Evolutionary conservation across 1,140 invertebrate genomes (phyloP).

Genomic region (Penaeus indicus): DNA sequence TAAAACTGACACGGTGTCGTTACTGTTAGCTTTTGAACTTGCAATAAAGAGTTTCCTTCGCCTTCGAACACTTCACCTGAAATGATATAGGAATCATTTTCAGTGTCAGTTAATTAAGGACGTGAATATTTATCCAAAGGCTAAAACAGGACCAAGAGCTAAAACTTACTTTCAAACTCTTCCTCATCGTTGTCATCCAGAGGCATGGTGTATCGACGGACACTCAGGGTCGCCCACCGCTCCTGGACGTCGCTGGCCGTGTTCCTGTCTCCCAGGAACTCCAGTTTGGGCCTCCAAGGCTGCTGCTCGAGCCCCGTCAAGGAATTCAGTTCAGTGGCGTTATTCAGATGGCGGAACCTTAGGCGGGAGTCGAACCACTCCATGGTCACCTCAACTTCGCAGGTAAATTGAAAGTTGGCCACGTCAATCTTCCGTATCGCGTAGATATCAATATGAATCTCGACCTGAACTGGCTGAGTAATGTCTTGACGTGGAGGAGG

Average conservation of each 20-base stretch:
- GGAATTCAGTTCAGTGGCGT: background rate
- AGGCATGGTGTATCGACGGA: background rate
- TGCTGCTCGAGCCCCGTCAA: background rate
- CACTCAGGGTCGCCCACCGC: background rate
- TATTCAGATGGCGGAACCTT: background rate
- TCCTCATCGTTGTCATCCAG: background rate
- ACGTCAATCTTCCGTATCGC: conserved; percentile 1
- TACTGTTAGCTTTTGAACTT: too few species aligned
- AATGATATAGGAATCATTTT: too few species aligned
- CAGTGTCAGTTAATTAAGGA: too few species aligned
- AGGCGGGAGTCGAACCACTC: background rate
- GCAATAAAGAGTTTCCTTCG: too few species aligned
- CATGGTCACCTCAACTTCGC: background rate
- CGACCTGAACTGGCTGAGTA: background rate
- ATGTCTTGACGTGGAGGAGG: background rate
- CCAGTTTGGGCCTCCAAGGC: background rate
- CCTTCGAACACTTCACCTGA: too few species aligned
- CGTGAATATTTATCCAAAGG: too few species aligned
- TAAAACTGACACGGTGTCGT: too few species aligned
- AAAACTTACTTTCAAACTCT: background rate
- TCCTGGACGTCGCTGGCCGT: background rate
- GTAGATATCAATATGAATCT: background rate
- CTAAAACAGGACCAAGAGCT: too few species aligned
- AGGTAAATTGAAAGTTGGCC: background rate
- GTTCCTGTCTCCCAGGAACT: conserved; percentile 1